These are phyloP conservation scores for Chaenodraco wilsoni DNA, from an alignment of 2,797 vertebrate species.

Conservation along the genomic window DNA sequence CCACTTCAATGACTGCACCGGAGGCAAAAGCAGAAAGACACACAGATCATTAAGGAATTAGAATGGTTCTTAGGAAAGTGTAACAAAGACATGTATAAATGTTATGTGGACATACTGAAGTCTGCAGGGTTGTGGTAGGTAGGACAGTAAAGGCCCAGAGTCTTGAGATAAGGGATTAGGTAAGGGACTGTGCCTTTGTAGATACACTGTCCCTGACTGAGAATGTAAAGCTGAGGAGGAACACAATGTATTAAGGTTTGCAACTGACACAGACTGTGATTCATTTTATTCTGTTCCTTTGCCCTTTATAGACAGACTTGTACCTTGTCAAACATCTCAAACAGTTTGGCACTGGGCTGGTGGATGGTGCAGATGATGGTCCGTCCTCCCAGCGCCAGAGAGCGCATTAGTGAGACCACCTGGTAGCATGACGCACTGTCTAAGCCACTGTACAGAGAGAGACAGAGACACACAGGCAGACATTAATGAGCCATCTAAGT, in stretches of 20 bases:
- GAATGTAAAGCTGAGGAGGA: conserved; percentile 91
- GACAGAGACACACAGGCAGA: neutral
- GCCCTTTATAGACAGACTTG: neutral
- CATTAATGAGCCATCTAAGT: neutral
- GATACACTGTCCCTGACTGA: conserved; percentile 97
- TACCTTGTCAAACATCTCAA: conserved; percentile 97
- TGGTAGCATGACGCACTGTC: conserved; percentile 95
- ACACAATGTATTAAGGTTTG: conserved; percentile 1
- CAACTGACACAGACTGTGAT: neutral
- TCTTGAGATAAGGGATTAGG: conserved; percentile 94
- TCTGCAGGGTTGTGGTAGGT: conserved; percentile 97
- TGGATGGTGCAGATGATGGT: conserved; percentile 98
- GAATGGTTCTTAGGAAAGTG: neutral
- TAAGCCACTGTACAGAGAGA: conserved; percentile 83
- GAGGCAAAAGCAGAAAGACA: neutral
- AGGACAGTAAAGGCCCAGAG: conserved; percentile 91
- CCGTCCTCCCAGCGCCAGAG: conserved; percentile 91
- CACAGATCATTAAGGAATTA: neutral
- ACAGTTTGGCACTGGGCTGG: conserved; percentile 96
- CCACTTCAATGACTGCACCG: conserved; percentile 90
- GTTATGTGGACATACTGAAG: conserved; percentile 73
- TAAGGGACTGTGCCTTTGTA: conserved; percentile 92
- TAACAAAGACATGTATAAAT: neutral
- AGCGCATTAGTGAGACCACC: conserved; percentile 93
- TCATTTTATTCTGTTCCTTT: too few species aligned